phyloP scores from a whole-genome alignment of 2,113 vertebrate species.

The Pachycephala philippinensis region DNA sequence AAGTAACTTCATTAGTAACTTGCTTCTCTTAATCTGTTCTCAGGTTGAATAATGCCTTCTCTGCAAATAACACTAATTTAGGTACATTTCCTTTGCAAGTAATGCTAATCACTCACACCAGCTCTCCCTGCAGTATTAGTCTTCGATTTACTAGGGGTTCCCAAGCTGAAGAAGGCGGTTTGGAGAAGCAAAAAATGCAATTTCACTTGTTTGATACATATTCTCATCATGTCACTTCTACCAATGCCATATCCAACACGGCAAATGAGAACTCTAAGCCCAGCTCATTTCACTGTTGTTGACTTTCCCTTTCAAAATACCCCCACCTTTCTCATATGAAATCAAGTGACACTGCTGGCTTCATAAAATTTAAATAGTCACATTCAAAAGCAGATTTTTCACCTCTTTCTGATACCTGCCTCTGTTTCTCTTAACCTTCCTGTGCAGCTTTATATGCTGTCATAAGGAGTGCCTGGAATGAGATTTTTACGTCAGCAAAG shows the following conservation, averaged over 20 bases:
- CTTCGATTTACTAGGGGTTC: not conserved
- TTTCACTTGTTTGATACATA: not conserved
- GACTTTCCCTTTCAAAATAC: not conserved
- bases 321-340: not conserved
- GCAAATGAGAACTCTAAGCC: not conserved
- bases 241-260: fast-evolving
- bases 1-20: not conserved
- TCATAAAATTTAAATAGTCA: not conserved
- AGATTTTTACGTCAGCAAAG: not conserved
- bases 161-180: not conserved
- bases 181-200: not conserved
- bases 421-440: not conserved
- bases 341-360: not conserved
- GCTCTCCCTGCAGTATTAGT: not conserved
- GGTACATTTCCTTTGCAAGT: constrained; percentile 40
- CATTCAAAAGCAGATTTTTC: not conserved
- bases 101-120: constrained; percentile 45
- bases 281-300: not conserved
- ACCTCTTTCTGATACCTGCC: not conserved
- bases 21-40: constrained; percentile 29
- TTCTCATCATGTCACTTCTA: not conserved
- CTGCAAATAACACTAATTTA: constrained; percentile 18
- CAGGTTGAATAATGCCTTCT: constrained; percentile 50
- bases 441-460: not conserved
- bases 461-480: not conserved